Evolutionary conservation across 1,140 invertebrate species (phyloP).

Genomic region (Macrobrachium rosenbergii): DNA sequence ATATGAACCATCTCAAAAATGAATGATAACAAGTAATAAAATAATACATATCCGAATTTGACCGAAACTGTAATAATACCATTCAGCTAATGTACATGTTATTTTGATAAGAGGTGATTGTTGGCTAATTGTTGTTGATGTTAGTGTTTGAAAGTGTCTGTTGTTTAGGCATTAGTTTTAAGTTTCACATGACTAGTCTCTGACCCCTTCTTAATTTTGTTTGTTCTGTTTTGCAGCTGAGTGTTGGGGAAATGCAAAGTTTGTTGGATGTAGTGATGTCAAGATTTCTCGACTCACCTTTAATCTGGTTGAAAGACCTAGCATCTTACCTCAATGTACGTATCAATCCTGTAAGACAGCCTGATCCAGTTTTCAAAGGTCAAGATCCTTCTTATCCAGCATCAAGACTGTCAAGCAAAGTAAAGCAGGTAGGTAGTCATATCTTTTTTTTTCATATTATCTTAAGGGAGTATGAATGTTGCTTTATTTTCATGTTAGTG

Average conservation of each 20-base stretch:
- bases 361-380: conserved; percentile 49
- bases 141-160: neutral
- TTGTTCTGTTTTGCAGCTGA: conserved; percentile 28
- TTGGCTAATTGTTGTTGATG: neutral
- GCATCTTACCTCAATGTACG: conserved; percentile 55
- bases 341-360: conserved; percentile 30
- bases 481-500: neutral
- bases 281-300: conserved; percentile 41
- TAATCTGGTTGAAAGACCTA: conserved; percentile 55
- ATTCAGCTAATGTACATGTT: neutral
- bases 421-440: conserved; percentile 39
- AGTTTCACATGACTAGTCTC: neutral
- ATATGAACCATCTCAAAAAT: too few species aligned
- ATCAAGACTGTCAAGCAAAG: conserved; percentile 18
- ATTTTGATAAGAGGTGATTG: neutral
- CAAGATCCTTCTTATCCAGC: conserved; percentile 30
- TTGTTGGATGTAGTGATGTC: conserved; percentile 51
- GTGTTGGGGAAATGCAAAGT: conserved; percentile 49
- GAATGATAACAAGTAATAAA: too few species aligned
- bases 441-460: neutral
- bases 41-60: too few species aligned
- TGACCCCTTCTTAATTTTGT: neutral
- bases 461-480: neutral
- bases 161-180: neutral
- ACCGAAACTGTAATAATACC: too few species aligned